Base-by-base conservation (phyloP, 2,888 invertebrate genomes). In the Teinopalpus imperialis region DNA sequence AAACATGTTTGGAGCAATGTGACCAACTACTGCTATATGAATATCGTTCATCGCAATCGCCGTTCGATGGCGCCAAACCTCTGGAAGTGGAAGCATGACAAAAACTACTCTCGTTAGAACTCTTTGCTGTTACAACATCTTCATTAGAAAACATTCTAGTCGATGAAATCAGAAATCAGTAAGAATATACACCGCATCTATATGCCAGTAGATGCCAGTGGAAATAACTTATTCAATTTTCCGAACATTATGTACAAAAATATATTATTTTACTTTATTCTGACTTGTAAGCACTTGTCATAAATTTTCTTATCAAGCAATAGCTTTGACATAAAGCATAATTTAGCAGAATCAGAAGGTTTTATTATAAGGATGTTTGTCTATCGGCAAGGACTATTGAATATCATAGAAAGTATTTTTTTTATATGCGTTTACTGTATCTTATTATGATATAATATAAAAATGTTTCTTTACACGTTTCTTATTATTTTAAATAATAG, bases 81-180 rank as follows among this genome's bases (percentile, higher is more conserved):
- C 72, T 64, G 1, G 82, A 83, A 4, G 82, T 83, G 3, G 83
- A 71, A 0, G 83, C 70, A 1, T 62, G 66, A 37, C 75, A 74
- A 14, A 57, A 45, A 6, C 56, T 45, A 27, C 54, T 63, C 12
- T 66, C 66, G n/a, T 53, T 51, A 3, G 66, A 65, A 62, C 65
- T 69, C 37, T 66, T 58, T 12, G 59, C 56, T 39, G 55, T 57
- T 13, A 52, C 44, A 43, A 24, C 44, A 34, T 52, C 53, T 46
- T 57, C 49, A 42, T 26, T 32, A 43, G 26, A 34, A 34, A 29
- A 32, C 32, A 39, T 45, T 18, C 13, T 21, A n/a, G 24, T 26
- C 10, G 44, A 39, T 30, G 36, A 23, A 29, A 43, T 35, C 27
- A 43, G 16, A 32, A 31, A 1, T 16, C n/a, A 5, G 7, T 29